Evolutionary conservation across 1,140 invertebrate species (phyloP).

Genomic region (Bombus picipes): DNA sequence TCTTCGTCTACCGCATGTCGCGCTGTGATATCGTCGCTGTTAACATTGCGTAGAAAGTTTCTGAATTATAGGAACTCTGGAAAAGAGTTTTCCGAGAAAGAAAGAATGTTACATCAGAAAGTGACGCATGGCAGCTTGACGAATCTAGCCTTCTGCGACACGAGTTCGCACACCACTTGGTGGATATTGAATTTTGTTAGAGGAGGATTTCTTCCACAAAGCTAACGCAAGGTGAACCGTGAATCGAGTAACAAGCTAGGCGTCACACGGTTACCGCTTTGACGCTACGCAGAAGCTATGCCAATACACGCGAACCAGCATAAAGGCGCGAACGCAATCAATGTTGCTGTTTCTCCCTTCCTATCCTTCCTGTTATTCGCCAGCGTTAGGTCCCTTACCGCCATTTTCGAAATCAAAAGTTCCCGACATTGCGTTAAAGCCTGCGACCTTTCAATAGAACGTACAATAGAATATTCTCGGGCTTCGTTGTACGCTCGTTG

Average conservation of each 20-base stretch:
- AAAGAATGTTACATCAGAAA: background rate
- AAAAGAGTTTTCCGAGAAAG: background rate
- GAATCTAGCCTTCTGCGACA: constrained; percentile 2
- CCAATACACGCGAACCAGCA: constrained; percentile 17
- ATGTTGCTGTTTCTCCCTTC: constrained; percentile 43
- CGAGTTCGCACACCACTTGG: constrained; percentile 13
- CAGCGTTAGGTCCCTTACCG: background rate
- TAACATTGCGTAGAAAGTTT: background rate
- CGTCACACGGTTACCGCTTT: constrained; percentile 50
- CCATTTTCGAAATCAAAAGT: background rate
- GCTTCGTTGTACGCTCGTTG: background rate
- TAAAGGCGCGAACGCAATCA: constrained; percentile 57
- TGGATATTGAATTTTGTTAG: constrained; percentile 67
- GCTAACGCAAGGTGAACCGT: constrained; percentile 54
- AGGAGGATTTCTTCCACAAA: constrained; percentile 56
- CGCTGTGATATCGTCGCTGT: too few species aligned
- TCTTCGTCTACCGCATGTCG: too few species aligned
- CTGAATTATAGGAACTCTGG: background rate
- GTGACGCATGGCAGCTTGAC: constrained; percentile 35
- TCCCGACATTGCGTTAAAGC: too few species aligned
- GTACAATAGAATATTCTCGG: background rate
- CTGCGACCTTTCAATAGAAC: too few species aligned
- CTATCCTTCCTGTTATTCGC: background rate
- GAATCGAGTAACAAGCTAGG: constrained; percentile 63
- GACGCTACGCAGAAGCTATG: constrained; percentile 33